A percentile compares a stretch with the other conserved stretches of the same genome.
phyloP scores from a whole-genome alignment of 1,140 invertebrate species.

The Branchinecta lynchi region DNA sequence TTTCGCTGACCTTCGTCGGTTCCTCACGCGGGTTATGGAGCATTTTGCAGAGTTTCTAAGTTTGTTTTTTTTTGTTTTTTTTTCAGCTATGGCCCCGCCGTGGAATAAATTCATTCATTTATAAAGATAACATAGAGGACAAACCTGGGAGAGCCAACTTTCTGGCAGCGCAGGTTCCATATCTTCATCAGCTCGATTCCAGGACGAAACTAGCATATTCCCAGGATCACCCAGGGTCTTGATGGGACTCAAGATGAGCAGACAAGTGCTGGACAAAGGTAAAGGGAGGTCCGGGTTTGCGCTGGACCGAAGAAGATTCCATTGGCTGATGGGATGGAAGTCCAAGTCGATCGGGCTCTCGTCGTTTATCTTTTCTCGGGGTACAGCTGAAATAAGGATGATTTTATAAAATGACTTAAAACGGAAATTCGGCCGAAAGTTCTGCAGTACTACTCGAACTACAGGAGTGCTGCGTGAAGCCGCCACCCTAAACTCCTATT shows the following conservation, averaged over 20 bases:
- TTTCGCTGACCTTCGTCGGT: too few species aligned
- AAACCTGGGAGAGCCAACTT: slow-evolving; percentile 17
- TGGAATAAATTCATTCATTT: too few species aligned
- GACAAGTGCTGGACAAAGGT: slow-evolving; percentile 34
- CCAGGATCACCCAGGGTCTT: background rate
- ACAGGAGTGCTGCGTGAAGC: too few species aligned
- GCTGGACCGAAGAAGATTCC: slow-evolving; percentile 57
- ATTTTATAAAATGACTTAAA: too few species aligned
- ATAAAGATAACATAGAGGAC: slow-evolving; percentile 13
- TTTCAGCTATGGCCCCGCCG: too few species aligned
- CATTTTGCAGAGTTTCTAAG: too few species aligned
- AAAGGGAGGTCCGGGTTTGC: slow-evolving; percentile 45
- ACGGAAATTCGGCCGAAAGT: too few species aligned
- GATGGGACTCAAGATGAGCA: background rate
- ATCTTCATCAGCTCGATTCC: slow-evolving; percentile 12
- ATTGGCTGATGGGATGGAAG: slow-evolving; percentile 72
- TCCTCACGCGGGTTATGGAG: too few species aligned
- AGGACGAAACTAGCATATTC: background rate
- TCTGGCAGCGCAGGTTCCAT: slow-evolving; percentile 13
- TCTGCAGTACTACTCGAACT: too few species aligned
- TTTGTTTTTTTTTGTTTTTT: too few species aligned
- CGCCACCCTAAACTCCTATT: too few species aligned
- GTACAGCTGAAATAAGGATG: slow-evolving; percentile 39
- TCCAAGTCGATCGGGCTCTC: slow-evolving; percentile 74
- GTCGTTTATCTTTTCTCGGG: slow-evolving; percentile 76